Base-by-base conservation (phyloP, 2,888 invertebrate genomes). In the Lasioglossum leucozonium region DNA sequence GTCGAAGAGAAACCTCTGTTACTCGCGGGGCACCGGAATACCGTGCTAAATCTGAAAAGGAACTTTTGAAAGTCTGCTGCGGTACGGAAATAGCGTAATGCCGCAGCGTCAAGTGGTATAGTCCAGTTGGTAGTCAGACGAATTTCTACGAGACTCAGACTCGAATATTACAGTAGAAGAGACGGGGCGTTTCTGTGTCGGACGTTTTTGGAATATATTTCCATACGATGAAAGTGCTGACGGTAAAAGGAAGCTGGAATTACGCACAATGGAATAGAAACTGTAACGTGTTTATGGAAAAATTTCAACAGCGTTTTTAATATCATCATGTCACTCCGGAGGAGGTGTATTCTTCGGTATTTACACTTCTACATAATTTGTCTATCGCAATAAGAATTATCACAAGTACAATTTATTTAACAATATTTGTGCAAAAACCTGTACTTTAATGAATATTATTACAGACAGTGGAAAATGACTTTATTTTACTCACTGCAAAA, bases 241-340 rank as follows among this genome's bases (percentile, higher is more conserved):
- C 65, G 18, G 65, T 30, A 10, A 62, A 30, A 30, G 62, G 13
- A 30, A 30, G 62, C 10, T 55, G 6, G 16, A 62, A 30, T 30
- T 30, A 16, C 5, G 6, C 18, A 37, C 18, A 34, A 16, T 18
- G 18, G 13, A n/a, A 30, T 6, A 16, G 26, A 30, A 26, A 26
- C 13, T 62, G 58, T 62, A 62, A 62, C n/a, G n/a, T 55, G n/a
- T 55, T 55, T 55, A 55, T n/a, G n/a, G 11, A n/a, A 55, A 55
- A n/a, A 55, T n/a, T 55, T 55, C n/a, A n/a, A 55, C n/a, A n/a
- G 22, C 11, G 55, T 10, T 55, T 55, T n/a, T 0, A 11, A 55
- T 11, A 18, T 8, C 22, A 51, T 51, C 22, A 22, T 22, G n/a
- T n/a, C n/a, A n/a, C 22, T 51, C 51, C 22, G 10, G 22, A 8